These are phyloP conservation scores for Stictocephala bisonia DNA, from an alignment of 2,888 invertebrate species.

Conservation along the genomic window DNA sequence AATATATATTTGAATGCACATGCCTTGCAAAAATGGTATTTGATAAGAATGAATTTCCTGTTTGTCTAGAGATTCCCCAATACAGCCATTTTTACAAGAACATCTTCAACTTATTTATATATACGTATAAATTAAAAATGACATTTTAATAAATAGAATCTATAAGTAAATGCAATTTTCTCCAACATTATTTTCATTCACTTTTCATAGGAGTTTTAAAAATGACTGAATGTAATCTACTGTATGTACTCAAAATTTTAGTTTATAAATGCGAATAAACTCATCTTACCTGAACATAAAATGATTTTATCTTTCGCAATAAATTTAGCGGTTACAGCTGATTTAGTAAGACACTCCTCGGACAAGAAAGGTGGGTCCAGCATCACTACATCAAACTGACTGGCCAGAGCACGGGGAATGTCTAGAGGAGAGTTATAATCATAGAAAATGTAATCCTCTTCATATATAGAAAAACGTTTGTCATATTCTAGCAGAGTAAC, in stretches of 20 bases:
- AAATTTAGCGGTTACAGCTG: slow-evolving; percentile 79
- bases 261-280: too few species aligned
- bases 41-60: too few species aligned
- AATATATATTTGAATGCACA: too few species aligned
- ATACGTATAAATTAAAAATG: too few species aligned
- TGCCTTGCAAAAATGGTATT: too few species aligned
- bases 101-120: too few species aligned
- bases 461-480: slow-evolving; percentile 81
- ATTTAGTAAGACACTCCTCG: slow-evolving; percentile 90
- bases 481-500: slow-evolving; percentile 88
- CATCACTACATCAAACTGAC: slow-evolving; percentile 83
- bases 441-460: slow-evolving; percentile 83
- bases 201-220: background rate
- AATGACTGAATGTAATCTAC: slow-evolving; percentile 9
- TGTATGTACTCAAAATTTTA: too few species aligned
- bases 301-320: slow-evolving; percentile 81
- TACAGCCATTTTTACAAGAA: too few species aligned
- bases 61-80: too few species aligned
- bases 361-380: slow-evolving; percentile 97
- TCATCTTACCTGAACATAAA: slow-evolving; percentile 87
- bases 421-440: slow-evolving; percentile 86
- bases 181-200: too few species aligned
- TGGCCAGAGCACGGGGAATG: slow-evolving; percentile 71
- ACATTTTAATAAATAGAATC: too few species aligned
- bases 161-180: too few species aligned